A percentile compares a stretch with the other conserved stretches of the same genome.
These are phyloP conservation scores for Centropus bengalensis DNA, from an alignment of 2,113 vertebrate genomes.

Conservation along the genomic window DNA sequence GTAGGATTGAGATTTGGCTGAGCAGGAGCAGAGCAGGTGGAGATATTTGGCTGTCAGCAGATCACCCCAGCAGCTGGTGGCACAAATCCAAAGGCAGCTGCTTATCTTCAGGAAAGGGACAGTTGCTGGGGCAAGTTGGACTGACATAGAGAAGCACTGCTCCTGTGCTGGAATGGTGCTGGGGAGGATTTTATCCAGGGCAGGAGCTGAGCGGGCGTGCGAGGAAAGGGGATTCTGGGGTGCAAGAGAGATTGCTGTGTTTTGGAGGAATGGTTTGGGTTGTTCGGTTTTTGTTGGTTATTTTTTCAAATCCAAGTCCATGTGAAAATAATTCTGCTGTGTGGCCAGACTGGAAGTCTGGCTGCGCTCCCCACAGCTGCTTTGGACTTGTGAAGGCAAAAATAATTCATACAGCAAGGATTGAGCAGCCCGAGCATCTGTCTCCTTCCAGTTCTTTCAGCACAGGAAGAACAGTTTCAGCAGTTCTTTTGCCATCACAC, in stretches of 20 bases:
- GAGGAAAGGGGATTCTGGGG: neutral
- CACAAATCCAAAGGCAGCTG: slow-evolving; percentile 61
- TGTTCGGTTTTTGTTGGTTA: too few species aligned
- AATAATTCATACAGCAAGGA: neutral
- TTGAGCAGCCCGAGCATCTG: neutral
- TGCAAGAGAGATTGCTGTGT: neutral
- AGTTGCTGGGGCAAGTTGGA: neutral
- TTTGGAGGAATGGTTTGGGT: neutral
- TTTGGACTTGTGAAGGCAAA: neutral
- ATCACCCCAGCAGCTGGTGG: slow-evolving; percentile 43
- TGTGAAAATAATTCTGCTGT: neutral
- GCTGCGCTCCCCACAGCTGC: neutral
- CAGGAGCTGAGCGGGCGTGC: neutral
- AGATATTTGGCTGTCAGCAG: slow-evolving; percentile 48
- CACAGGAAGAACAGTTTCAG: neutral
- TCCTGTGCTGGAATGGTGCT: neutral
- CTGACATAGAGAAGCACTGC: neutral
- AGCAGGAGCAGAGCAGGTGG: slow-evolving; percentile 48
- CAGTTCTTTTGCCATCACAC: neutral
- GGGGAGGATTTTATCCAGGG: neutral
- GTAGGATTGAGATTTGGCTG: slow-evolving; percentile 18
- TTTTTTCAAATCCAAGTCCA: neutral
- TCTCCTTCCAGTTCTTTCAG: neutral
- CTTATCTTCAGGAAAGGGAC: slow-evolving; percentile 47
- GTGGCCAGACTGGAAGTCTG: neutral